phyloP scores from a whole-genome alignment of 2,113 vertebrate species.

The Uria lomvia region DNA sequence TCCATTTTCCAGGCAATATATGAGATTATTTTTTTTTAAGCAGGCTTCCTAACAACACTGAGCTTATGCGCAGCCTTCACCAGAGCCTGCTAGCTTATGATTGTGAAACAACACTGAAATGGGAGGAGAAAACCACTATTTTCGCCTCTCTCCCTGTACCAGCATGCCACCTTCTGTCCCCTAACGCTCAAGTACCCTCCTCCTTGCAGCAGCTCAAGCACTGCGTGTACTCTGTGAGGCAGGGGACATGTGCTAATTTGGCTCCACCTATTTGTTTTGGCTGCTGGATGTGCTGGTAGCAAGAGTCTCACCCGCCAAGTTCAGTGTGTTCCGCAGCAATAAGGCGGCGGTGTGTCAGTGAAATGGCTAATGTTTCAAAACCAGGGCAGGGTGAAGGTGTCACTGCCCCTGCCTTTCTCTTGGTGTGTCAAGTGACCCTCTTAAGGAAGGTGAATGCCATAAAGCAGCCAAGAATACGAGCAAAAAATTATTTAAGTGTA shows the following conservation, averaged over 20 bases:
- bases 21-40: background rate
- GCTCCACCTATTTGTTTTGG: background rate
- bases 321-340: background rate
- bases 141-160: background rate
- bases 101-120: background rate
- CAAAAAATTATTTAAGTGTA: background rate
- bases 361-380: background rate
- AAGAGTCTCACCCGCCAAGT: background rate
- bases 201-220: background rate
- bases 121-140: background rate
- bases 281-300: background rate
- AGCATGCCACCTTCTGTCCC: background rate
- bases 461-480: background rate
- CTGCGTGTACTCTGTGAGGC: background rate
- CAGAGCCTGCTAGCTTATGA: background rate
- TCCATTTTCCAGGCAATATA: background rate
- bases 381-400: background rate
- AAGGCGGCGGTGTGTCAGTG: accelerated
- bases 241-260: background rate
- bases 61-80: background rate
- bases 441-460: background rate
- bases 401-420: background rate
- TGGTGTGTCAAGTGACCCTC: background rate
- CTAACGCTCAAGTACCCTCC: background rate
- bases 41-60: background rate